Conservation (phyloP, 1,140 invertebrate genomes). For the Paraescarpia echinospica region DNA sequence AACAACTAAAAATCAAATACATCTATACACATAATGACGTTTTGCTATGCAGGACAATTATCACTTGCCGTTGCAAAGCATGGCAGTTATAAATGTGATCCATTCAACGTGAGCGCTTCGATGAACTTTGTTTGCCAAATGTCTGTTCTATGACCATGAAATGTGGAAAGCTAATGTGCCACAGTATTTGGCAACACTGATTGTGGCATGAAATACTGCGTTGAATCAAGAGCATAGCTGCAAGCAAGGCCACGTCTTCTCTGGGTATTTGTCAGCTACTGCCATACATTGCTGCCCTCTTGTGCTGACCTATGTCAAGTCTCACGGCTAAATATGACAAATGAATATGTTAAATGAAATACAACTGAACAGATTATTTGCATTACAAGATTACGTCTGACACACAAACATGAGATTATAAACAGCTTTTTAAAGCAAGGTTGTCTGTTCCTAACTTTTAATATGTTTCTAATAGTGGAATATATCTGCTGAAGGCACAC, state of each 20-base stretch:
- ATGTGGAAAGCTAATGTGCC: background rate
- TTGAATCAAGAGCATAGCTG: background rate
- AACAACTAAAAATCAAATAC: background rate
- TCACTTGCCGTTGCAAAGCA: background rate
- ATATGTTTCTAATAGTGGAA: too few species aligned
- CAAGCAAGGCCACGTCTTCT: background rate
- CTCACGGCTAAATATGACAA: background rate
- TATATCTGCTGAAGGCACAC: too few species aligned
- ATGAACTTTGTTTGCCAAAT: background rate
- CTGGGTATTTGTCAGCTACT: background rate
- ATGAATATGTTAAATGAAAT: background rate
- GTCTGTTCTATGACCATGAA: background rate
- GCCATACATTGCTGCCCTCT: background rate
- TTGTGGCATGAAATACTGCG: background rate
- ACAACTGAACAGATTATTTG: background rate
- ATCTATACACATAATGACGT: background rate
- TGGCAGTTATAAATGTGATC: background rate
- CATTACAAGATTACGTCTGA: background rate
- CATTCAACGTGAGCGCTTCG: background rate
- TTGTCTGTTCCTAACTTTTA: too few species aligned
- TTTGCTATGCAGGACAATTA: background rate
- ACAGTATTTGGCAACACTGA: background rate
- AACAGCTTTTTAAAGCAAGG: background rate
- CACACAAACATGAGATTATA: background rate
- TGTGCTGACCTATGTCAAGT: background rate